Base-by-base conservation (phyloP, 2,888 invertebrate species). In the Antitype chi region DNA sequence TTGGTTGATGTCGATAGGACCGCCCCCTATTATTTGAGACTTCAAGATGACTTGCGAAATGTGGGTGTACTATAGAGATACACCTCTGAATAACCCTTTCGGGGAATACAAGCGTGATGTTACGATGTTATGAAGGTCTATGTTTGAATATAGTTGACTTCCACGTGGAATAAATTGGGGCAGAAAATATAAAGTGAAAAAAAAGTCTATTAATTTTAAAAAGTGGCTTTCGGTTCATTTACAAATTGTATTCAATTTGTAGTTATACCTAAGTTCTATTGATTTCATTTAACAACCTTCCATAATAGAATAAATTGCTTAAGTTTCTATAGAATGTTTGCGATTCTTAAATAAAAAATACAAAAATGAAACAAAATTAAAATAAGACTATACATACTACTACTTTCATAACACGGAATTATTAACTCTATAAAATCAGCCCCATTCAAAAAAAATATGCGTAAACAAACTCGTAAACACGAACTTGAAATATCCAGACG, bases 391-490 rank as follows among this genome's bases (percentile, higher is more conserved):
- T 15, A 25, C 17, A 1, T 15, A 25, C 15, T 1, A 25, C 66
- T 43, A 57, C n/a, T 66, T 9, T 0, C 0, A 7, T 11, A 52
- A 25, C 23, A 43, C 3, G 23, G 2, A 53, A 38, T 38, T 38
- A n/a, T 25, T 52, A 20, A 47, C 17, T 17, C 32, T 4, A 28
- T 23, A 62, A 32, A 60, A 73, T 13, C 6, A 47, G n/a, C 15
- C 8, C 17, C 25, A 15, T 8, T 2, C 15, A 20, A 49, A 25
- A 74, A 28, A 74, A 38, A 62, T 3, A 67, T 43, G 13, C 11
- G 9, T 77, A 77, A 69, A 76, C 52, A 63, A 69, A 76, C 9
- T 4, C 23, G 53, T 47, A 52, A 55, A 67, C n/a, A 76, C 11
- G 38, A 81, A 20, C 66, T 28, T 49, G 15, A 49, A 81, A 75